A percentile compares a stretch with the other conserved stretches of the same genome.
Conservation (phyloP, 2,888 invertebrate genomes). For the Petrolisthes manimaculis region DNA sequence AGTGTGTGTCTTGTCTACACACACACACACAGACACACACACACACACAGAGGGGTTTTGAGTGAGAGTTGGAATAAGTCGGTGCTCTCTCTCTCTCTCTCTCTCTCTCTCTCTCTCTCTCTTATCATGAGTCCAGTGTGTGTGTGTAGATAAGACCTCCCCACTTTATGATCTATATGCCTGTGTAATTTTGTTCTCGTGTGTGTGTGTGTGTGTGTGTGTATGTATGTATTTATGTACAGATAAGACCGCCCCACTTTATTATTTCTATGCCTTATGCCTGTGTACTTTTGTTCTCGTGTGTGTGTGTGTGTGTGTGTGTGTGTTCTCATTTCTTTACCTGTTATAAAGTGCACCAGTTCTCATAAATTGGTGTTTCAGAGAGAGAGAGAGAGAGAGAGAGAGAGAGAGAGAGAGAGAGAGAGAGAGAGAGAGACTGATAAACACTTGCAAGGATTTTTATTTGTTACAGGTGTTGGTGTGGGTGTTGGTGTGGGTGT, state of each 20-base stretch:
- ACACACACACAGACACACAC: too few species aligned
- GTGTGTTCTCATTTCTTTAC: neutral
- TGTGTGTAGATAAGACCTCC: too few species aligned
- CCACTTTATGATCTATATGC: too few species aligned
- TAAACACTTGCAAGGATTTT: neutral
- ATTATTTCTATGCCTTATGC: neutral
- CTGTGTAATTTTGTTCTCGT: too few species aligned
- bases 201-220: too few species aligned
- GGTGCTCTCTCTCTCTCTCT: too few species aligned
- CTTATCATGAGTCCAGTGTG: too few species aligned
- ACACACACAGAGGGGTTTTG: too few species aligned
- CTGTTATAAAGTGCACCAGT: neutral
- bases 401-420: constrained; percentile 8
- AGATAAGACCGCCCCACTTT: neutral
- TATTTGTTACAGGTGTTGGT: neutral
- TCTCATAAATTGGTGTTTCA: neutral
- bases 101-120: too few species aligned
- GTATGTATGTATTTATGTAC: neutral
- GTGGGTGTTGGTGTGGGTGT: neutral
- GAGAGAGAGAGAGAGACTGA: neutral
- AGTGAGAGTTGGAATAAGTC: too few species aligned
- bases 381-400: neutral
- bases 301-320: constrained; percentile 8
- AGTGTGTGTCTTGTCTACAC: too few species aligned
- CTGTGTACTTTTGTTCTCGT: neutral